Conservation (phyloP, 2,113 vertebrate genomes). For the Rhinolophus ferrumequinum region DNA sequence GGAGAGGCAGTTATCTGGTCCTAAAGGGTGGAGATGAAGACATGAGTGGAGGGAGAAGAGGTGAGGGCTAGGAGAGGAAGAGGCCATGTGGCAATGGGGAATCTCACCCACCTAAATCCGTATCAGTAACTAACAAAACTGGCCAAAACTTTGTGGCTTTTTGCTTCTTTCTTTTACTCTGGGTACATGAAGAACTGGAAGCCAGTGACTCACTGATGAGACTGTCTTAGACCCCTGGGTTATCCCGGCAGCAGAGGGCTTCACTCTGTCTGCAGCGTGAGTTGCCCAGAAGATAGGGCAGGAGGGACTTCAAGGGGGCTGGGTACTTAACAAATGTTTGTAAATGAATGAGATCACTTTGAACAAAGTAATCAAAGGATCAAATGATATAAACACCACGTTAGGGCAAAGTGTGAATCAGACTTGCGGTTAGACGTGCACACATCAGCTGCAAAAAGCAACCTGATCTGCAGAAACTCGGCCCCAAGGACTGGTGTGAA, state of each 20-base stretch:
- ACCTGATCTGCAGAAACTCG: not conserved
- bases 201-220: not conserved
- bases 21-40: not conserved
- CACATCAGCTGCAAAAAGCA: constrained; percentile 47
- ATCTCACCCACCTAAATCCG: too few relatives aligned
- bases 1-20: not conserved
- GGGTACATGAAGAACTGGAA: not conserved
- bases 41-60: not conserved
- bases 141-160: not conserved
- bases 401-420: constrained; percentile 50
- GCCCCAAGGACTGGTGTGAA: fast-evolving
- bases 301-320: not conserved
- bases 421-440: constrained; percentile 46
- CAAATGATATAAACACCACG: constrained; percentile 33
- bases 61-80: not conserved
- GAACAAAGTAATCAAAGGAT: constrained; percentile 64
- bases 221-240: not conserved
- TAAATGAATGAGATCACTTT: constrained; percentile 65
- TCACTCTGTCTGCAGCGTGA: not conserved
- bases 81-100: fast-evolving
- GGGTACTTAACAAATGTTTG: constrained; percentile 16
- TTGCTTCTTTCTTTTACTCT: not conserved
- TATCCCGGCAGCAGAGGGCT: not conserved
- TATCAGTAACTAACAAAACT: not conserved
- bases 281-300: not conserved